Percentiles rank a stretch among this genome's conserved stretches.
These are phyloP conservation scores for Drosophila neocordata DNA, from an alignment of 1,140 invertebrate species.

Conservation along the genomic window DNA sequence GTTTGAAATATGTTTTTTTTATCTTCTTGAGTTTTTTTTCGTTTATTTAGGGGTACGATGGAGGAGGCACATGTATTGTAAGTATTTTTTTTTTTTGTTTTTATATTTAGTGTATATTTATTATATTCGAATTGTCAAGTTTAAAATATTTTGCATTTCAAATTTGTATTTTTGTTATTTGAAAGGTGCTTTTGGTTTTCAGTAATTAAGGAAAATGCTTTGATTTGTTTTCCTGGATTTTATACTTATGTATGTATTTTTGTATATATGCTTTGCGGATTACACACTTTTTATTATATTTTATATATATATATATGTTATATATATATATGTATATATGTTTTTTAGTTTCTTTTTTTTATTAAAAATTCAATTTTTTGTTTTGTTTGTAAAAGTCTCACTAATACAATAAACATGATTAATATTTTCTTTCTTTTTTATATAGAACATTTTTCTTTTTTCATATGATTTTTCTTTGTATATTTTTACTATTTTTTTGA, in stretches of 20 bases:
- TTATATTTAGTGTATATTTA: constrained; percentile 5
- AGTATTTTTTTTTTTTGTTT: constrained; percentile 42
- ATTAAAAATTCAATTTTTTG: constrained; percentile 52
- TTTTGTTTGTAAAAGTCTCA: constrained; percentile 57
- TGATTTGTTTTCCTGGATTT: constrained; percentile 15
- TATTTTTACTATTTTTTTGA: constrained; percentile 76
- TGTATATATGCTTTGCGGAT: constrained; percentile 19
- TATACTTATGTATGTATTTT: constrained; percentile 5
- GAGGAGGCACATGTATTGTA: constrained; percentile 54
- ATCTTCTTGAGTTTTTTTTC: constrained; percentile 15
- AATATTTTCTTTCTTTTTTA: constrained; percentile 39
- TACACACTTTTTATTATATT: neutral
- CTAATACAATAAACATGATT: constrained; percentile 77
- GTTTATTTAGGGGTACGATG: constrained; percentile 35
- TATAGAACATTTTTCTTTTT: constrained; percentile 18
- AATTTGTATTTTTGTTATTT: constrained; percentile 2
- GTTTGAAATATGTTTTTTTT: neutral
- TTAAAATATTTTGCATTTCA: constrained; percentile 33
- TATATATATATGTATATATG: constrained; percentile 22
- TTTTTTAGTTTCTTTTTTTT: constrained; percentile 11
- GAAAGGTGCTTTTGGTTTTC: constrained; percentile 4
- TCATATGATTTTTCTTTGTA: constrained; percentile 43
- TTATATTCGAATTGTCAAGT: constrained; percentile 33
- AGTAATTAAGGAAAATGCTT: constrained; percentile 27
- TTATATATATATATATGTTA: constrained; percentile 3